Evolutionary conservation across 2,797 vertebrate genomes (phyloP), one percentile per base, ranked within the genome.

Genomic region (Erethizon dorsatum): DNA sequence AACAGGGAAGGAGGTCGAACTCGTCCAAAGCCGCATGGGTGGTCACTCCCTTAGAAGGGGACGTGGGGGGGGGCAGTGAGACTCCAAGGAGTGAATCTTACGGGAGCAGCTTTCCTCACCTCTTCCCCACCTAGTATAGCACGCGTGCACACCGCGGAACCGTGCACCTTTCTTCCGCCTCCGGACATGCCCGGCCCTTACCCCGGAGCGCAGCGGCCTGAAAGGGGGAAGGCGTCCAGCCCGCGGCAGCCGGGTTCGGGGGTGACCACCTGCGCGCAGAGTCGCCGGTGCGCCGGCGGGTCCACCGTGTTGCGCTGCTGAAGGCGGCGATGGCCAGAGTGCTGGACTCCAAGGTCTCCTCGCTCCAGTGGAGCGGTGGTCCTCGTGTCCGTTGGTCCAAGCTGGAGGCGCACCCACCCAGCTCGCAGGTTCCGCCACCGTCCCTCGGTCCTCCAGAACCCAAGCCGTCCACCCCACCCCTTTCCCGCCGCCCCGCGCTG

Each of bases 401-500:
- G 52, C 7, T 3, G 6, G 50, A 41, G 9, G 87, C 10, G 69
- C 45, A 75, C 59, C 88, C 95, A 97, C 95, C 95, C 94, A 78
- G 41, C 78, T 20, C 24, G 82, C 97, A 98, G 94, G 91, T 97
- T 98, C 95, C 96, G 94, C 92, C 73, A 83, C 93, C 1, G 82
- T 91, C 50, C 26, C 69, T 41, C 63, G 0, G 84, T 88, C n/a
- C 4, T 84, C 82, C 50, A 0, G 50, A 92, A 83, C 67, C 69
- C 0, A 24, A 96, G 63, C 85, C 14, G 41, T 96, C 82, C 86
- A 94, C 95, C 54, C 97, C 97, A 95, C 97, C 97, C 96, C 97
- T 98, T 98, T 98, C 88, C 95, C 95, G 83, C 96, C 92, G 77
- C 95, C 91, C 89, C 1, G 90, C 90, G 52, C 87, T 85, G 73